Evolutionary conservation across 2,113 vertebrate genomes (phyloP).

Genomic region (Menura novaehollandiae): DNA sequence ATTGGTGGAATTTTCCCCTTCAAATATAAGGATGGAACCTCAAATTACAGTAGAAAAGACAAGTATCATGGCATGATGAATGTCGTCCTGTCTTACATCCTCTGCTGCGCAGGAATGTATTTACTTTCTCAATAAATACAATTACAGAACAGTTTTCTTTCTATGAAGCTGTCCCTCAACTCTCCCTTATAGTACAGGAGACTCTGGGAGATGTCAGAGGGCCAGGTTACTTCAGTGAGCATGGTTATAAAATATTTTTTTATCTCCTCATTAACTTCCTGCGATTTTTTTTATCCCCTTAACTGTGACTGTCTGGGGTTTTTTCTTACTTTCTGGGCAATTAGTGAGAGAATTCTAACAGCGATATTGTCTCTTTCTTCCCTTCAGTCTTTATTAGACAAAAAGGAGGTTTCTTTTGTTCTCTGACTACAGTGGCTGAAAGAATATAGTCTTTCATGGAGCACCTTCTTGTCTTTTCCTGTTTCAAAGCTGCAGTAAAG

Average conservation of each 20-base stretch:
- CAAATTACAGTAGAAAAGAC: constrained; percentile 24
- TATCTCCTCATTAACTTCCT: constrained; percentile 17
- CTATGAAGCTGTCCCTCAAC: neutral
- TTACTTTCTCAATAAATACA: constrained; percentile 51
- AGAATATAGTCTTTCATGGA: neutral
- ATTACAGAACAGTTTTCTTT: constrained; percentile 21
- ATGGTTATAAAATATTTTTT: constrained; percentile 25
- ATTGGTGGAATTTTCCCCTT: neutral
- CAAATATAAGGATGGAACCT: neutral
- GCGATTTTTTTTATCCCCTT: neutral
- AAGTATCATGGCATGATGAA: constrained; percentile 11
- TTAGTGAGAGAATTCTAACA: constrained; percentile 44
- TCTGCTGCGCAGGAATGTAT: constrained; percentile 24
- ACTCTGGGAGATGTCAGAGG: neutral
- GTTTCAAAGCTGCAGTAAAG: neutral
- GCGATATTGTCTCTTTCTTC: neutral
- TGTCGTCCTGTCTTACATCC: neutral
- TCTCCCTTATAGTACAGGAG: neutral
- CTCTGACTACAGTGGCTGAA: neutral
- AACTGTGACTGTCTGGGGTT: neutral
- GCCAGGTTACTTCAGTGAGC: neutral
- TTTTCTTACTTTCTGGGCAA: constrained; percentile 20
- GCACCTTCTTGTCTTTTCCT: neutral
- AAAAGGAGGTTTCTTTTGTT: constrained; percentile 21
- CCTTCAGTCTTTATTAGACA: neutral